Percentiles rank a stretch among this genome's conserved stretches.
Evolutionary conservation across 2,113 vertebrate genomes (phyloP).

Genomic region (Centrocercus urophasianus): DNA sequence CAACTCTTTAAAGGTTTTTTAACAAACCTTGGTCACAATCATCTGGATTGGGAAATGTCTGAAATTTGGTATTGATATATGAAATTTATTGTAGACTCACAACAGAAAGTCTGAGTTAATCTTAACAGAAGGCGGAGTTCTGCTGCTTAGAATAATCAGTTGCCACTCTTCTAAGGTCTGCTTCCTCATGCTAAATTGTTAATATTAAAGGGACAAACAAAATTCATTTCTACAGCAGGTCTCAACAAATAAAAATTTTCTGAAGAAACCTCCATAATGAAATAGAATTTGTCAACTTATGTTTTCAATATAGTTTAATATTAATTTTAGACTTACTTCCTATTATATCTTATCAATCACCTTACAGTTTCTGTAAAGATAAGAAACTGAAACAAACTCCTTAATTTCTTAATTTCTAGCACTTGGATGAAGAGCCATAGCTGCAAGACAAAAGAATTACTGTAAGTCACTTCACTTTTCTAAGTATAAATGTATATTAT

Average conservation of each 20-base stretch:
- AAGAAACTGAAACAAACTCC: neutral
- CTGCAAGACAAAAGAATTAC: neutral
- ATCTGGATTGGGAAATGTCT: neutral
- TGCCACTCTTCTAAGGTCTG: neutral
- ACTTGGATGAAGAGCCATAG: neutral
- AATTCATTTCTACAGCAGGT: neutral
- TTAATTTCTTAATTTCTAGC: neutral
- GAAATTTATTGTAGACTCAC: neutral
- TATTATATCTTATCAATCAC: neutral
- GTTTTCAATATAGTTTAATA: neutral
- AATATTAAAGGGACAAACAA: neutral
- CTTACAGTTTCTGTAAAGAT: neutral
- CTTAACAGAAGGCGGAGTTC: neutral
- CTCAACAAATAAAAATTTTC: neutral
- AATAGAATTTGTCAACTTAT: fast-evolving
- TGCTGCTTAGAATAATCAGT: neutral
- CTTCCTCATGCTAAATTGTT: neutral
- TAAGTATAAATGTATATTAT: neutral
- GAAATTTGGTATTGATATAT: neutral
- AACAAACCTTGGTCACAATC: neutral
- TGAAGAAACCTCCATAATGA: neutral
- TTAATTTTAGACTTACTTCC: neutral
- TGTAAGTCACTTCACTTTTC: neutral
- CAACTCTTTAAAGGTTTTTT: neutral
- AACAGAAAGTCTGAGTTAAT: neutral